Evolutionary conservation across 2,113 vertebrate species (phyloP), one percentile per base, ranked within the genome.

Genomic region (Pipra filicauda): DNA sequence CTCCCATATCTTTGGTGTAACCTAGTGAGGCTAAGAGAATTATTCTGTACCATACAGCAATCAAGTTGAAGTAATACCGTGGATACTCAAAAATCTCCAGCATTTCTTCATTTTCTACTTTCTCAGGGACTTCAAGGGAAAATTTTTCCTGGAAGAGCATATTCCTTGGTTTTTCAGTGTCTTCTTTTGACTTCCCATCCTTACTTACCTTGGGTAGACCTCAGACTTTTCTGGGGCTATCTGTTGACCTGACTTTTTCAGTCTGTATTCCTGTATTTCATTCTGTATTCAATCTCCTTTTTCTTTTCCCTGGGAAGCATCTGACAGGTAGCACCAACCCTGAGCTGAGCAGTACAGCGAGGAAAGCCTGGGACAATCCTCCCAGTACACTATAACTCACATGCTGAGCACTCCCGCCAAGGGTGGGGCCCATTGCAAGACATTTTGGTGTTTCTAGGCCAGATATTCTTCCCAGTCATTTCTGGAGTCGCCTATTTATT

Each of bases 401-500:
- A 77, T 15, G 26, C 39, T 12, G 20, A 9, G 33, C 35, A 1
- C 64, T 94, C 37, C 54, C 72, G 88, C 88, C 92, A 96, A 97
- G 95, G 96, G 96, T 93, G 93, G 83, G 61, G 57, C 35, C 54
- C 83, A 15, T 12, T 85, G 91, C 78, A 83, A 80, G 94, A 55
- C 61, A 30, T 91, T 88, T 65, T 75, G 59, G 61, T 96, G 76
- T 86, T 91, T 85, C 65, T 88, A 86, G 90, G 90, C 75, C 88
- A 93, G 88, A 86, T 92, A 93, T 43, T 12, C 91, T 91, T 97
- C 95, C 85, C 85, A 91, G 86, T 55, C 28, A 66, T 94, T 91
- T 85, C 49, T 95, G 43, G 59, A 95, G 57, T 89, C 0, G 2
- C 69, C 48, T 95, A 51, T 94, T 95, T 96, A 67, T 96, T 96